phyloP scores from a whole-genome alignment of 1,140 invertebrate genomes.

The Trialeurodes vaporariorum region DNA sequence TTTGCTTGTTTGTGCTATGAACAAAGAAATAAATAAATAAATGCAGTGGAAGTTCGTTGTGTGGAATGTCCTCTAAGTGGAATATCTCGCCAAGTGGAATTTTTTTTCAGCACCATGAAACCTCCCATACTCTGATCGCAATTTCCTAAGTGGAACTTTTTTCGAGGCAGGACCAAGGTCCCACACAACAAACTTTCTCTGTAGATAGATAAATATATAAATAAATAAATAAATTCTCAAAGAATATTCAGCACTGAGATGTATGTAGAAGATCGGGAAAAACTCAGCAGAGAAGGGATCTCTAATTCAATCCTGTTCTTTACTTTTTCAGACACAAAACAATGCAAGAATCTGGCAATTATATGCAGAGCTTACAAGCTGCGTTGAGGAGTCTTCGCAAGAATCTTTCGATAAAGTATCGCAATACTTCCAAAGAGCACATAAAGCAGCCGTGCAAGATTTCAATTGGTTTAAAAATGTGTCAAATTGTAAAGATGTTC shows the following conservation, averaged over 20 bases:
- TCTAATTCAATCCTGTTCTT: neutral
- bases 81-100: too few relatives aligned
- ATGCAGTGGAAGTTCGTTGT: too few relatives aligned
- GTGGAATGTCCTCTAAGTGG: too few relatives aligned
- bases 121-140: too few relatives aligned
- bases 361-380: slow-evolving; percentile 57
- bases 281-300: neutral
- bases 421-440: slow-evolving; percentile 43
- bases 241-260: neutral
- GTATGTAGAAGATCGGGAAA: neutral
- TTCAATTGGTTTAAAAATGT: slow-evolving; percentile 45
- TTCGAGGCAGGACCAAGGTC: too few relatives aligned
- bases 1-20: slow-evolving; percentile 2
- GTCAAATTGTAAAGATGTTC: slow-evolving; percentile 35
- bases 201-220: too few relatives aligned
- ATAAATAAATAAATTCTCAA: slow-evolving; percentile 9
- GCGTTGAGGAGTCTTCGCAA: slow-evolving; percentile 44
- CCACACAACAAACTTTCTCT: too few relatives aligned
- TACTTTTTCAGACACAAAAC: slow-evolving; percentile 37
- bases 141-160: too few relatives aligned
- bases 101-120: too few relatives aligned
- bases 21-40: too few relatives aligned
- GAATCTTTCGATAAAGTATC: slow-evolving; percentile 48
- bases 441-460: slow-evolving; percentile 34
- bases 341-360: slow-evolving; percentile 64